These are phyloP conservation scores for Acronicta alni DNA, from an alignment of 2,888 invertebrate genomes.

Conservation along the genomic window DNA sequence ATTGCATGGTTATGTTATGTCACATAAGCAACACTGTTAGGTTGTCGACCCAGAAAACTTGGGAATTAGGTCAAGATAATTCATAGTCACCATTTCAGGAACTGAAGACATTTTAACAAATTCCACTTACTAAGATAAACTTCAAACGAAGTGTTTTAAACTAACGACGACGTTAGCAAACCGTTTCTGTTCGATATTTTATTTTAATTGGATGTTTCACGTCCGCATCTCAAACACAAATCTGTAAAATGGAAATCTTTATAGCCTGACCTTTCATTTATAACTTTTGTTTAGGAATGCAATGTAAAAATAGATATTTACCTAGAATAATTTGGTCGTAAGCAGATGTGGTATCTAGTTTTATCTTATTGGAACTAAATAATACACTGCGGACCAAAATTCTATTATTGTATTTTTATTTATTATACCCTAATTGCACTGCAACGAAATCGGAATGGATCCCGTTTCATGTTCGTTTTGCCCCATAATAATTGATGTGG, in stretches of 20 bases:
- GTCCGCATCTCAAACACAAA: conserved; percentile 16
- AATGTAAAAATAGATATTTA: neutral
- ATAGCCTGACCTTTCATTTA: neutral
- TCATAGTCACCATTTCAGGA: conserved; percentile 16
- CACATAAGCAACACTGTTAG: conserved; percentile 9
- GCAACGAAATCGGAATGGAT: neutral
- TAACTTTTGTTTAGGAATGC: neutral
- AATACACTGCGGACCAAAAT: no score
- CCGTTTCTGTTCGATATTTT: conserved; percentile 22
- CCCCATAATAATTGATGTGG: conserved; percentile 3
- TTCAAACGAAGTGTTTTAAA: conserved; percentile 11
- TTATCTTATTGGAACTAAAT: neutral
- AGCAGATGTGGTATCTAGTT: no score
- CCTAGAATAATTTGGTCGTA: neutral
- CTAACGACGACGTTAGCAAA: conserved; percentile 10
- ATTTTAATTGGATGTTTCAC: conserved; percentile 11
- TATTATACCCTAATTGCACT: neutral
- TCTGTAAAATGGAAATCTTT: conserved; percentile 24
- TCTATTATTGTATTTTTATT: neutral
- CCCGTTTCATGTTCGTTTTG: conserved; percentile 3
- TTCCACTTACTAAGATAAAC: neutral
- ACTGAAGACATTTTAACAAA: conserved; percentile 7
- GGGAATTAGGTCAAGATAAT: conserved; percentile 21
- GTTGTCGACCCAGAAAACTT: conserved; percentile 33
- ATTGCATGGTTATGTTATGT: conserved; percentile 9